Evolutionary conservation across 2,888 invertebrate species (phyloP).

Genomic region (Julus scanicus): DNA sequence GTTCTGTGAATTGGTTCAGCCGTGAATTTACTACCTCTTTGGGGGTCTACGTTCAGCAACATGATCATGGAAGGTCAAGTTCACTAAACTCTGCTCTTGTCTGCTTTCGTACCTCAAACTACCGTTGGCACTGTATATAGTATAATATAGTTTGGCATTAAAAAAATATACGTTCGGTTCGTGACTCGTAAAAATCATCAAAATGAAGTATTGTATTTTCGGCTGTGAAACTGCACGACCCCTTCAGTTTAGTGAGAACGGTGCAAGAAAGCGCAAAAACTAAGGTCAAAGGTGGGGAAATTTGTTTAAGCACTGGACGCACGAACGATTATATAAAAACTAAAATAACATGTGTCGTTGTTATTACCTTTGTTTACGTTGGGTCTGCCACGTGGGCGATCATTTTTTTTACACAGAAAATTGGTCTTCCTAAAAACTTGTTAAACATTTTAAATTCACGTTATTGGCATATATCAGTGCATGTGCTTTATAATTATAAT

Average conservation of each 20-base stretch:
- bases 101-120: neutral
- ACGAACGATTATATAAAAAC: neutral
- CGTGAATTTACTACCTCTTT: neutral
- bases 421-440: too few relatives aligned
- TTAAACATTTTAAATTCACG: too few relatives aligned
- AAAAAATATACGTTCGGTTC: neutral
- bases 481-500: too few relatives aligned
- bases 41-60: neutral
- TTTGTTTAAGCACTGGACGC: neutral
- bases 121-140: conserved; percentile 7
- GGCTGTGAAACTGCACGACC: neutral
- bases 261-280: neutral
- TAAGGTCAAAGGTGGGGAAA: neutral
- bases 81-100: conserved; percentile 6
- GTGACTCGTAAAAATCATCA: neutral
- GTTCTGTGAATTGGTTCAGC: neutral
- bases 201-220: conserved; percentile 15
- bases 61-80: conserved; percentile 21
- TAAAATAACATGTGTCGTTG: neutral
- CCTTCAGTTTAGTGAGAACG: neutral
- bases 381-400: neutral
- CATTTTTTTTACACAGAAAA: too few relatives aligned
- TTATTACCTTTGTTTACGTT: neutral
- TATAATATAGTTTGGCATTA: too few relatives aligned
- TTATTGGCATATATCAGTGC: too few relatives aligned